A percentile compares a stretch with the other conserved stretches of the same genome.
Conservation (phyloP, 1,140 invertebrate genomes). For the Drosophila arawakana region DNA sequence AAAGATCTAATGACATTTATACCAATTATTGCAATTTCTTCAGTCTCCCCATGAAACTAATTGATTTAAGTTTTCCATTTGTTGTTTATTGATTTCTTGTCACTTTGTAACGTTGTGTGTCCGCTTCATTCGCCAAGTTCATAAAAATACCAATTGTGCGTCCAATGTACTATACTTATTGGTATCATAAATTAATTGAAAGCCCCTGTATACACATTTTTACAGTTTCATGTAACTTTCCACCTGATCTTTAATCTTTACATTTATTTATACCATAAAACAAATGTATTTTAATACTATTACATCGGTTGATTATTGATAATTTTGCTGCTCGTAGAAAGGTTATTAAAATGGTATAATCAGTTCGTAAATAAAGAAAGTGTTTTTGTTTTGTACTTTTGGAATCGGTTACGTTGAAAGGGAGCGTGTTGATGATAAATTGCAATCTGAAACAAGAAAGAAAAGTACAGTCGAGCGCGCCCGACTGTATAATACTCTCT, state of each 20-base stretch:
- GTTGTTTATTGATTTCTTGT: slow-evolving; percentile 44
- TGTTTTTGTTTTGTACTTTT: neutral
- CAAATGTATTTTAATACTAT: slow-evolving; percentile 11
- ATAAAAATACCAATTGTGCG: slow-evolving; percentile 32
- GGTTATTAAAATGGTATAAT: slow-evolving; percentile 3
- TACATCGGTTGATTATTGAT: neutral
- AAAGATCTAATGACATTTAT: neutral
- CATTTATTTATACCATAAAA: slow-evolving; percentile 1
- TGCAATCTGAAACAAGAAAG: slow-evolving; percentile 41
- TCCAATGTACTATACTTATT: slow-evolving; percentile 32
- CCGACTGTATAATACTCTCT: too few relatives aligned
- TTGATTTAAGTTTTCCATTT: slow-evolving; percentile 18
- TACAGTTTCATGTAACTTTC: slow-evolving; percentile 22
- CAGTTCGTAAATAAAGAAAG: neutral
- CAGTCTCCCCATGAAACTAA: neutral
- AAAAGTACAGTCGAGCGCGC: too few relatives aligned
- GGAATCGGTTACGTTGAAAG: neutral
- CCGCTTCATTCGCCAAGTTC: neutral
- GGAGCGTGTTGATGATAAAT: slow-evolving; percentile 17
- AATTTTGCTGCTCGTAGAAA: neutral
- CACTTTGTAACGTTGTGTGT: neutral
- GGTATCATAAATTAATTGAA: slow-evolving; percentile 37
- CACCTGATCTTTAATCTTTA: slow-evolving; percentile 5
- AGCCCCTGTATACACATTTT: slow-evolving; percentile 3
- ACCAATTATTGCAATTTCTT: neutral